Evolutionary conservation across 2,113 vertebrate genomes (phyloP).

Genomic region (Regulus satrapa): DNA sequence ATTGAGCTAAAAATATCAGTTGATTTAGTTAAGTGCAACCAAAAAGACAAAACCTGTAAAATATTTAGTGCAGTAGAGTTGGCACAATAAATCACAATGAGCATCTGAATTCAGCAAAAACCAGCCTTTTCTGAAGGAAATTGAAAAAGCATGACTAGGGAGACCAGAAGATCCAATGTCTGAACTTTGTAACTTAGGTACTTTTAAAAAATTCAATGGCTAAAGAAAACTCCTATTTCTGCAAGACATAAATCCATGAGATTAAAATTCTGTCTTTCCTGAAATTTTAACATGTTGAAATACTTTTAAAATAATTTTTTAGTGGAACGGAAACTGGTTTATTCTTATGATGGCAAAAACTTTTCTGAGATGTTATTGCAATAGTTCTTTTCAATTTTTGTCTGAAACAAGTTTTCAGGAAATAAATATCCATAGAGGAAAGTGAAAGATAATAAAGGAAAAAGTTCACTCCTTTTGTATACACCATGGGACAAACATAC

Average conservation of each 20-base stretch:
- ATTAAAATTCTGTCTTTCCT: neutral
- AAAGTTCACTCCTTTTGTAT: neutral
- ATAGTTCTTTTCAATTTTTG: neutral
- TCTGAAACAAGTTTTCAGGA: neutral
- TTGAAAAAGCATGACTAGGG: neutral
- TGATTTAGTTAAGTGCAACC: neutral
- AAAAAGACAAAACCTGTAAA: neutral
- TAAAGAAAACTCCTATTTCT: neutral
- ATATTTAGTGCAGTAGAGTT: neutral
- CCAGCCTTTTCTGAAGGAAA: neutral
- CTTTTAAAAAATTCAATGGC: neutral
- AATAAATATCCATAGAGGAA: neutral
- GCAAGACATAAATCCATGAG: neutral
- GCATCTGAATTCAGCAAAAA: neutral
- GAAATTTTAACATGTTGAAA: neutral
- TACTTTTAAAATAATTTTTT: neutral
- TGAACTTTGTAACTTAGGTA: neutral
- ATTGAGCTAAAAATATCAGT: neutral
- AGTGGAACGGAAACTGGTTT: neutral
- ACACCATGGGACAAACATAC: accelerated
- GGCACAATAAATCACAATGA: neutral
- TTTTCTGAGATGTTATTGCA: neutral
- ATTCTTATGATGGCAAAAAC: neutral
- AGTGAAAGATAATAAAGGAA: neutral
- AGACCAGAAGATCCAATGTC: neutral